Percentiles rank a stretch among this genome's conserved stretches.
Conservation (phyloP, 2,888 invertebrate genomes). For the Eumerus sabulonum region DNA sequence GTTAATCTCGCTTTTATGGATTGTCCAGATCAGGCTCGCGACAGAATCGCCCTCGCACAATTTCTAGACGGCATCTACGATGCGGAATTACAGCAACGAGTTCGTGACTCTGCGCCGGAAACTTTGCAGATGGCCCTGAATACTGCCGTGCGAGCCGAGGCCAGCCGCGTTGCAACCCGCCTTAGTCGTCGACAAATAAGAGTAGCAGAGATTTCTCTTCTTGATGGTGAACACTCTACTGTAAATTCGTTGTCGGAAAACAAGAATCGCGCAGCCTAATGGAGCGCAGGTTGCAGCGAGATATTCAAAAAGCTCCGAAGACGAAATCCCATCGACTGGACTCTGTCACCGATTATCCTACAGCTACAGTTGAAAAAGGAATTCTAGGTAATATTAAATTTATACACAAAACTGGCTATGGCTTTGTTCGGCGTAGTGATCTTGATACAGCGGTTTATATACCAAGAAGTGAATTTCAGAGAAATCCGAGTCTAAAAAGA, state of each 20-base stretch:
- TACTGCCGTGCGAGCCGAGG: too few species aligned
- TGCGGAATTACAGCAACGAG: slow-evolving; percentile 9
- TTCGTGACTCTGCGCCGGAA: slow-evolving; percentile 2
- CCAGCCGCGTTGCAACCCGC: slow-evolving; percentile 1
- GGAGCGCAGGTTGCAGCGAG: too few species aligned
- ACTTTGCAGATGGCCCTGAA: not conserved
- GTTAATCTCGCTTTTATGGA: slow-evolving; percentile 15
- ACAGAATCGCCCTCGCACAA: slow-evolving; percentile 14
- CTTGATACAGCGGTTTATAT: not conserved
- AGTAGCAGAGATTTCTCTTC: slow-evolving; percentile 7
- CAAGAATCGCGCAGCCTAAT: too few species aligned
- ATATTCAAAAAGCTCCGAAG: not conserved
- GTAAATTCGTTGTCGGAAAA: not conserved
- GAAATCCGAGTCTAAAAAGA: not conserved
- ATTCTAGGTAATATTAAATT: not conserved
- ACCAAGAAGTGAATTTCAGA: not conserved
- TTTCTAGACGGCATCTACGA: slow-evolving; percentile 3
- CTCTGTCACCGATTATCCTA: not conserved
- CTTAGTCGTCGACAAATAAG: slow-evolving; percentile 2
- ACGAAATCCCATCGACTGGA: not conserved
- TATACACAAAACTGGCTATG: not conserved
- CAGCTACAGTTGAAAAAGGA: not conserved
- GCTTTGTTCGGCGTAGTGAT: not conserved
- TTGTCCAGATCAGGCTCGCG: slow-evolving; percentile 8
- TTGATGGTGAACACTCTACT: too few species aligned